These are phyloP conservation scores for Pitta sordida DNA, from an alignment of 2,113 vertebrate genomes.

Conservation along the genomic window DNA sequence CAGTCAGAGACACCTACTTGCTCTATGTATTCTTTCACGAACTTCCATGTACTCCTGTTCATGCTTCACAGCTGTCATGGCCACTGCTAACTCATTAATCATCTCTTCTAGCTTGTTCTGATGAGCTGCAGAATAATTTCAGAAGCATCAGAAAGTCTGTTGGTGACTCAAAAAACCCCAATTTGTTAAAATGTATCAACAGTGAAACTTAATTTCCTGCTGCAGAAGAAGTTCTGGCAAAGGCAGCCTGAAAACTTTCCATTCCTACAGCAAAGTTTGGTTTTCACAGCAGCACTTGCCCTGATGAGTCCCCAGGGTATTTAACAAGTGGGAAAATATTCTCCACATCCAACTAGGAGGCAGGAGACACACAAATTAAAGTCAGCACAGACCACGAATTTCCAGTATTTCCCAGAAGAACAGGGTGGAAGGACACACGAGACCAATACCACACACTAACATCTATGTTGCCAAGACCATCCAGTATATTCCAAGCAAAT, in stretches of 20 bases:
- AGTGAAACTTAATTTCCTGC: background rate
- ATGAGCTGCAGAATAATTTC: constrained; percentile 78
- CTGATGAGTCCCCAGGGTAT: background rate
- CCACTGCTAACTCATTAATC: constrained; percentile 96
- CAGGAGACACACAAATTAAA: background rate
- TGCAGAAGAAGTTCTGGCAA: background rate
- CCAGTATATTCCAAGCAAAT: constrained; percentile 13
- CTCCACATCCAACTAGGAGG: background rate
- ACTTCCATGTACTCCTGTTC: constrained; percentile 99
- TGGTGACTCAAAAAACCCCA: background rate
- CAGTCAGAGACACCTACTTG: constrained; percentile 79
- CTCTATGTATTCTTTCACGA: constrained; percentile 98
- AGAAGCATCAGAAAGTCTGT: constrained; percentile 7
- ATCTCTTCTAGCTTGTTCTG: constrained; percentile 99
- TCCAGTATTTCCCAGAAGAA: background rate
- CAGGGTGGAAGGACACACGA: fast-evolving
- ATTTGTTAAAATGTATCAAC: background rate
- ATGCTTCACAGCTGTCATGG: constrained; percentile 98
- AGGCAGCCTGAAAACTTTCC: background rate
- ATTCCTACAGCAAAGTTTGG: background rate
- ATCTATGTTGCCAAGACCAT: background rate
- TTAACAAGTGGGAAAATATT: background rate
- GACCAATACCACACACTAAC: background rate
- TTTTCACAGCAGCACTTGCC: background rate
- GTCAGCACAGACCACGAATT: background rate